Percentiles rank a stretch among this genome's conserved stretches.
Conservation (phyloP, 2,797 vertebrate species). For the Gephyroberyx darwinii region DNA sequence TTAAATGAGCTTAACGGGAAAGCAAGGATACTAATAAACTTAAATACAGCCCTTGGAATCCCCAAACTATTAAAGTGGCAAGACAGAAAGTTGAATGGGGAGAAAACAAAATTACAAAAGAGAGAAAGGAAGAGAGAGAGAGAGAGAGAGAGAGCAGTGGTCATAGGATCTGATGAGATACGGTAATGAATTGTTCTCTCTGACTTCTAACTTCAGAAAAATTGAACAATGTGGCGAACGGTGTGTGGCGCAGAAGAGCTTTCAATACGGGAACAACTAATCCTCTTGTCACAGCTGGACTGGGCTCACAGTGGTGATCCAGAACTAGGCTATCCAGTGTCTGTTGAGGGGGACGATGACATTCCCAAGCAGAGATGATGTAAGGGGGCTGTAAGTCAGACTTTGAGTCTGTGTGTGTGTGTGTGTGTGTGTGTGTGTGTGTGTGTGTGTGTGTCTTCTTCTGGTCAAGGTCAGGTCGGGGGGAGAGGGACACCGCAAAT, state of each 20-base stretch:
- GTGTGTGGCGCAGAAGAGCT: slow-evolving; percentile 47
- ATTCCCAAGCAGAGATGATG: slow-evolving; percentile 73
- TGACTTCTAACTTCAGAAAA: slow-evolving; percentile 56
- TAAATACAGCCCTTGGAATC: slow-evolving; percentile 62
- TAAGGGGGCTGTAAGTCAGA: slow-evolving; percentile 69
- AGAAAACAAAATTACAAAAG: slow-evolving; percentile 32
- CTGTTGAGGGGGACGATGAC: slow-evolving; percentile 57
- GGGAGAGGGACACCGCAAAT: slow-evolving; percentile 76
- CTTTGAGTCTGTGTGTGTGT: slow-evolving; percentile 45
- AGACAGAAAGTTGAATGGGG: slow-evolving; percentile 38
- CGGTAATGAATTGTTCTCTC: slow-evolving; percentile 56
- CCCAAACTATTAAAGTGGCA: slow-evolving; percentile 61
- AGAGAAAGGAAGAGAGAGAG: slow-evolving; percentile 12
- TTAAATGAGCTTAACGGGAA: slow-evolving; percentile 76
- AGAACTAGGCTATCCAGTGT: slow-evolving; percentile 50
- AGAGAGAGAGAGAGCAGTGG: neutral
- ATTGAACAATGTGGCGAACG: slow-evolving; percentile 61
- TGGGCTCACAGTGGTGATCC: slow-evolving; percentile 9
- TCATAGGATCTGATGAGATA: slow-evolving; percentile 26
- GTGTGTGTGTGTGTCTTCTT: slow-evolving; percentile 56
- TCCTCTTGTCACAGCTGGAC: slow-evolving; percentile 68
- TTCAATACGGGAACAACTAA: slow-evolving; percentile 55
- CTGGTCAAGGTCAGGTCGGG: slow-evolving; percentile 81
- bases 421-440: slow-evolving; percentile 27
- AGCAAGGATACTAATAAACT: slow-evolving; percentile 71